Evolutionary conservation across 2,113 vertebrate species (phyloP), one percentile per base, ranked within the genome.

Genomic region (Scytalopus superciliaris): DNA sequence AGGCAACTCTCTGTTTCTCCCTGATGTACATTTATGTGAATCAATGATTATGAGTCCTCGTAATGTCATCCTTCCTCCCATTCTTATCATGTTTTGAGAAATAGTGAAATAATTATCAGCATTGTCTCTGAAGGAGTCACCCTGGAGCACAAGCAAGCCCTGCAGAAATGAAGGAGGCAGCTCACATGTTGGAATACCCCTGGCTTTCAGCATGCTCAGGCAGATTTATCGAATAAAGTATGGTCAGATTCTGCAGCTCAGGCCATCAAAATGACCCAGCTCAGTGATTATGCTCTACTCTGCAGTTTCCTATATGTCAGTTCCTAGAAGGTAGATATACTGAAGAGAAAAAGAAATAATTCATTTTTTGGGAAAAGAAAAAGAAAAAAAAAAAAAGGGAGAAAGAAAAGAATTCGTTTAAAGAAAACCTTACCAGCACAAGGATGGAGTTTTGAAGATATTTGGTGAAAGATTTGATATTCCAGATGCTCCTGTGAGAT

Each of bases 401-500:
- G 6, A 55, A 31, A 40, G 9, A 19, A 77, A 16, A 79, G 1
- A 55, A 62, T 42, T 69, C 0, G 0, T 63, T 90, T 64, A 28
- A 66, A 91, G 31, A 49, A 80, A 80, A 88, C 40, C 22, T 83
- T 62, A 64, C 64, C 68, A 89, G 72, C 52, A 62, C 27, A 77
- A 76, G 49, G 59, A 78, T 88, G 49, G 18, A 45, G 31, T 72
- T 94, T 84, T 94, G 90, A 96, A 94, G 79, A 68, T 92, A 84
- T 82, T 27, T 94, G 66, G 79, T 81, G n/a, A 78, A 96, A 90
- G 64, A 96, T 86, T 92, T 92, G 73, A 84, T 86, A 88, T 93
- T 92, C 88, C 88, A 94, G 93, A 93, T 95, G 87, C 57, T 97
- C 62, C 60, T 79, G 53, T 84, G 80, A 93, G 88, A 95, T 95